Base-by-base conservation (phyloP, 2,113 vertebrate species). In the Notothenia rossii region DNA sequence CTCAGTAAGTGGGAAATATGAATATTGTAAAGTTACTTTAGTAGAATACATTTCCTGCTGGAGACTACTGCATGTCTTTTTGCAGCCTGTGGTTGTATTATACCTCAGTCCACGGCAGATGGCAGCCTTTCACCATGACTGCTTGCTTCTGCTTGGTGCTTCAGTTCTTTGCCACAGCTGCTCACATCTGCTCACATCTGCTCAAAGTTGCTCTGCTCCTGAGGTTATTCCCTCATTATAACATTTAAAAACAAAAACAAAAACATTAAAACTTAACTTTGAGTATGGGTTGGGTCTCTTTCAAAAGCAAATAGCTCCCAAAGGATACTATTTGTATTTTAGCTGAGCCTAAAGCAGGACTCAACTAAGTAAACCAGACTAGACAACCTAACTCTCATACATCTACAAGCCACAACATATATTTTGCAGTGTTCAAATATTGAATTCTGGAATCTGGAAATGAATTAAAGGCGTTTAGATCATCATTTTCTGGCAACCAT, bases 1-100 rank as follows among this genome's bases (percentile, higher is more conserved):
- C 79, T 95, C 96, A 92, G 97, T 98, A 96, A 98, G 97, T 96
- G 58, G 59, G 3, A 20, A 49, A 33, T 65, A 33, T 65, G 20
- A 65, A 29, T 5, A 46, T 14, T 65, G 14, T 15, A 29, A 9
- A 50, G 5, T 22, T 50, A 22, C 45, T 25, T n/a, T 45, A 43
- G 43, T 15, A 20, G 7, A 56, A 20, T 8, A 17, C n/a, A 3
- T 46, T 49, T 18, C 11, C 49, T 76, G 18, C 65, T 69, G 33
- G 50, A 29, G 63, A 58, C 60, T n/a, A 49, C 10, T 60, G 20
- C 12, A 5, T 60, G 3, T 22, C n/a, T 43, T 48, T 60, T 68
- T 70, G 15, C 17, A 51, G 11, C 13, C 6, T 33, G 1, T 45
- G 51, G 15, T 13, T 8, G 59, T 29, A 8, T 45, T 73, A 10